phyloP scores from a whole-genome alignment of 2,797 vertebrate species.

The Aulostomus chinensis region DNA sequence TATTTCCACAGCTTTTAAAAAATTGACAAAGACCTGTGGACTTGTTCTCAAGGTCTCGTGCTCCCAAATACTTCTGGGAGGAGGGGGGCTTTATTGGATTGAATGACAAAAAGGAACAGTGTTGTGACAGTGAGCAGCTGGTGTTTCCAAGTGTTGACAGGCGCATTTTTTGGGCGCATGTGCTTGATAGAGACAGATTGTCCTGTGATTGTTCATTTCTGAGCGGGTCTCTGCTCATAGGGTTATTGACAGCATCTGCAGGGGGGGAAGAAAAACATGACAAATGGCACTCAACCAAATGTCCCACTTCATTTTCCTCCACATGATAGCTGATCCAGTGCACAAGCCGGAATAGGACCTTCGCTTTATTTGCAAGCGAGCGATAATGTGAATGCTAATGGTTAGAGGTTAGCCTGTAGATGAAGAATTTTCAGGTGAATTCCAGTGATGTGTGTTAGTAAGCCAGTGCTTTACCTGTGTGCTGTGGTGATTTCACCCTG shows the following conservation, averaged over 20 bases:
- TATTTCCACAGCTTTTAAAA: conserved; percentile 12
- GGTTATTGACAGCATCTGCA: conserved; percentile 69
- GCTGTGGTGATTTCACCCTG: conserved; percentile 8
- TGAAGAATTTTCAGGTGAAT: conserved; percentile 23
- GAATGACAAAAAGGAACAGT: conserved; percentile 69
- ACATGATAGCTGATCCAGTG: conserved; percentile 33
- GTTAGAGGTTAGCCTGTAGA: conserved; percentile 12
- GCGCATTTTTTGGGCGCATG: conserved; percentile 35
- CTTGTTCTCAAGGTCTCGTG: conserved; percentile 23
- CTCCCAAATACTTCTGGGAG: conserved; percentile 21
- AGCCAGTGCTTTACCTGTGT: conserved; percentile 6
- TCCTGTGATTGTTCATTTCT: conserved; percentile 70
- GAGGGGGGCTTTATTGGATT: conserved; percentile 47
- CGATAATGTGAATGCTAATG: conserved; percentile 32
- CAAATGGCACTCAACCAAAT: conserved; percentile 64
- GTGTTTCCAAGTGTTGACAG: conserved; percentile 72
- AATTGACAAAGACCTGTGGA: conserved; percentile 14
- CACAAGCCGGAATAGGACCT: conserved; percentile 28
- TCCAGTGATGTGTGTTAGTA: conserved; percentile 7
- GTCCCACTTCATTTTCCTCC: conserved; percentile 52
- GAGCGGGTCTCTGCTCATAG: conserved; percentile 52
- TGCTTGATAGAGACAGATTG: conserved; percentile 71
- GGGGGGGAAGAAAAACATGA: conserved; percentile 52
- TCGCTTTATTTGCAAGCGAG: conserved; percentile 30
- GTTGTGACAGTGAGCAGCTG: conserved; percentile 78